Percentiles rank a stretch among this genome's conserved stretches.
phyloP scores from a whole-genome alignment of 2,113 vertebrate genomes.

The Andinoacara biseriatus region DNA sequence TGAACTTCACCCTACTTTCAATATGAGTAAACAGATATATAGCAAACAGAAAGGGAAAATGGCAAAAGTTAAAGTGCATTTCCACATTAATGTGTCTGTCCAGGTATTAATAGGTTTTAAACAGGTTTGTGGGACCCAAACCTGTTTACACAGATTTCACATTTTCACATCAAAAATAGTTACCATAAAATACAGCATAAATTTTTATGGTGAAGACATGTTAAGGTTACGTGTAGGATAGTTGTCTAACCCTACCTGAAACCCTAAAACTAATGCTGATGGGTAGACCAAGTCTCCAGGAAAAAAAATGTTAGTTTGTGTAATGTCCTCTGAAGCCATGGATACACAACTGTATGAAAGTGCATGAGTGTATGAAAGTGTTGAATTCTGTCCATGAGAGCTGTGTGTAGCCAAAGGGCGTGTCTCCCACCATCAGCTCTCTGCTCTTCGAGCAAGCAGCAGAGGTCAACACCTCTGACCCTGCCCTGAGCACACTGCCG shows the following conservation, averaged over 20 bases:
- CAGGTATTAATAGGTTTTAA: too few relatives aligned
- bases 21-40: not conserved
- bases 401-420: constrained; percentile 45
- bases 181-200: not conserved
- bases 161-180: not conserved
- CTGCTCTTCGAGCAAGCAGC: constrained; percentile 37
- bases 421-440: constrained; percentile 62
- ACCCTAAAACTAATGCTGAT: not conserved
- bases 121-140: too few relatives aligned
- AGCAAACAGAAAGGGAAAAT: constrained; percentile 2
- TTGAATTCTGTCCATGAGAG: constrained; percentile 10
- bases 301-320: not conserved
- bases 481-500: constrained; percentile 45
- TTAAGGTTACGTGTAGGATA: not conserved
- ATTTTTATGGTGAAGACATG: not conserved
- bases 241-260: too few relatives aligned
- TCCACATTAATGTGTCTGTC: too few relatives aligned
- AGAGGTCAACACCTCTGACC: constrained; percentile 66
- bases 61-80: constrained; percentile 13
- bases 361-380: not conserved
- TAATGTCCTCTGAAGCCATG: not conserved
- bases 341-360: not conserved
- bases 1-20: not conserved
- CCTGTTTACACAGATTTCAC: too few relatives aligned
- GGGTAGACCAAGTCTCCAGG: not conserved